Conservation (phyloP, 2,888 invertebrate genomes). For the Cremastinae sp. region DNA sequence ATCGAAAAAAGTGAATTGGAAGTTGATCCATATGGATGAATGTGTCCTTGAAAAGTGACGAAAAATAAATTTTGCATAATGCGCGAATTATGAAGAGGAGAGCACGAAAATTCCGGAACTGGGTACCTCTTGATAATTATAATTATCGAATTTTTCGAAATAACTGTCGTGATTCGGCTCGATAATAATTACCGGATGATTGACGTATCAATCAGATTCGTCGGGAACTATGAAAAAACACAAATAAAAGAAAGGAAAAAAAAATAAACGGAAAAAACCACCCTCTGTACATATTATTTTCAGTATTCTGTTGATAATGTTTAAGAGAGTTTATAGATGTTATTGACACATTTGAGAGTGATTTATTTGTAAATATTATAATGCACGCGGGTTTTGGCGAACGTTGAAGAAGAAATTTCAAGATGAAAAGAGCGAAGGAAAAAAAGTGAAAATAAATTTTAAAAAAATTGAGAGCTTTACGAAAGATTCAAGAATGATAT, state of each 20-base stretch:
- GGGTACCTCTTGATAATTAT: conserved; percentile 20
- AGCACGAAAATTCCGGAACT: conserved; percentile 4
- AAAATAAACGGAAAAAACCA: conserved; percentile 25
- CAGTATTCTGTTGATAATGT: conserved; percentile 69
- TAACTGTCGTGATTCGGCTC: not conserved
- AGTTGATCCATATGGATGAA: not conserved
- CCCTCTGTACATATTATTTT: conserved; percentile 67
- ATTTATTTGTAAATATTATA: conserved; percentile 68
- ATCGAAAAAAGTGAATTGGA: not conserved
- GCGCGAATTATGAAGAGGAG: not conserved
- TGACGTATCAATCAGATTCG: conserved; percentile 48
- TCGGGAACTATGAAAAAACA: conserved; percentile 39
- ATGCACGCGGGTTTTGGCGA: conserved; percentile 51
- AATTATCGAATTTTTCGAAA: not conserved
- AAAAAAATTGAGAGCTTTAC: conserved; percentile 29
- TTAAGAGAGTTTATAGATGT: conserved; percentile 70
- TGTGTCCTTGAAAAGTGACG: conserved; percentile 37
- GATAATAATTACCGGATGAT: not conserved
- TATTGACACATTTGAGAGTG: conserved; percentile 67
- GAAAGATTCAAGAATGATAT: conserved; percentile 27
- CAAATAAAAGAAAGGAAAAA: conserved; percentile 20
- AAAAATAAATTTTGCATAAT: conserved; percentile 11
- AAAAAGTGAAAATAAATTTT: conserved; percentile 14
- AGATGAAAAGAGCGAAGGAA: conserved; percentile 24
- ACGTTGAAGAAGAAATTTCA: conserved; percentile 29